Evolutionary conservation across 2,888 invertebrate species (phyloP).

Genomic region (Drosophila gaucha): DNA sequence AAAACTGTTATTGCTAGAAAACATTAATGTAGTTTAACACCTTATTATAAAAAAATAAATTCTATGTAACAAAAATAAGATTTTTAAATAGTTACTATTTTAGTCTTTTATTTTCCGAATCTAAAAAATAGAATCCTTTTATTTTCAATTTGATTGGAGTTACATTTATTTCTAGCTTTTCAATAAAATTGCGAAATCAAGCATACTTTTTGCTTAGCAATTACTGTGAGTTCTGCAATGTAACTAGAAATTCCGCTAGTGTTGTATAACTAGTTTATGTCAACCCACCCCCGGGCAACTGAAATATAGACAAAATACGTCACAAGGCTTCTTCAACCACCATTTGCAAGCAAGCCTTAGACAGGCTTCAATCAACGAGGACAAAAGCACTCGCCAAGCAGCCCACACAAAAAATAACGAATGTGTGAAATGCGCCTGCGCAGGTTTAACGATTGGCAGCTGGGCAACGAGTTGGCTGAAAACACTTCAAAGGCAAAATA

Average conservation of each 20-base stretch:
- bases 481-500: slow-evolving; percentile 60
- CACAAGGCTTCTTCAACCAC: slow-evolving; percentile 55
- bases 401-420: slow-evolving; percentile 52
- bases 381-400: slow-evolving; percentile 18
- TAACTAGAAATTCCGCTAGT: not conserved
- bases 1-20: not conserved
- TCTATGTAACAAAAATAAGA: no score
- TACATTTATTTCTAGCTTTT: no score
- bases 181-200: not conserved
- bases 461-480: slow-evolving; percentile 39
- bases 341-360: slow-evolving; percentile 7
- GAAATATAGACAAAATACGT: slow-evolving; percentile 49
- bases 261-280: slow-evolving; percentile 2
- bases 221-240: slow-evolving; percentile 7
- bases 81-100: no score
- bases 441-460: slow-evolving; percentile 72
- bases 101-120: no score
- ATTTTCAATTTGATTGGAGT: no score
- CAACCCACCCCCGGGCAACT: not conserved
- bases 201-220: not conserved
- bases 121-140: no score
- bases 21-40: not conserved
- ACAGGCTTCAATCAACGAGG: not conserved
- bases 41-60: no score
- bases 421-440: slow-evolving; percentile 55